Evolutionary conservation across 1,140 invertebrate genomes (phyloP).

Genomic region (Conus ventricosus): DNA sequence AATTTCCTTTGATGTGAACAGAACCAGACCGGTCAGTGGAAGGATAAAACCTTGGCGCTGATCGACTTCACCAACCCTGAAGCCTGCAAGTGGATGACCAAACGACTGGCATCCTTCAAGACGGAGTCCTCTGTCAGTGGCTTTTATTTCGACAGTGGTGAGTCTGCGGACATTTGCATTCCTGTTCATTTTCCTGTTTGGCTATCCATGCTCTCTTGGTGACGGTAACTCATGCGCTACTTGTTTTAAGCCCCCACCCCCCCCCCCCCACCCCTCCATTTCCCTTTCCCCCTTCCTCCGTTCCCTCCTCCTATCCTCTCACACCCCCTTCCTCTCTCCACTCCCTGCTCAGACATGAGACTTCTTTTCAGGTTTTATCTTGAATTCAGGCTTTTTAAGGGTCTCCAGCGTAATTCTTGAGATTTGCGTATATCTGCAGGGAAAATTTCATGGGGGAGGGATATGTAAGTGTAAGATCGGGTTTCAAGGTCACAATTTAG

Average conservation of each 20-base stretch:
- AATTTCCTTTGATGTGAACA: background rate
- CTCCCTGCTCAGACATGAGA: too few relatives aligned
- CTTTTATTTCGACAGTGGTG: conserved; percentile 56
- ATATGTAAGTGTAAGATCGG: too few relatives aligned
- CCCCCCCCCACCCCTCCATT: background rate
- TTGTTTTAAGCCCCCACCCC: background rate
- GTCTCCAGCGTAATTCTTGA: too few relatives aligned
- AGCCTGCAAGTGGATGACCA: conserved; percentile 80
- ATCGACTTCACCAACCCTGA: conserved; percentile 81
- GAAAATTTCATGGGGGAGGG: too few relatives aligned
- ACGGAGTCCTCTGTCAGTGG: conserved; percentile 43
- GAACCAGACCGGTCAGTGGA: background rate
- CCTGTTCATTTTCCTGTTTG: background rate
- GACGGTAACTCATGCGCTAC: background rate
- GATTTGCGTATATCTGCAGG: too few relatives aligned
- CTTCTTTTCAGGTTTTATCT: too few relatives aligned
- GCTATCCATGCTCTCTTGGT: background rate
- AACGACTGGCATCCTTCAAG: conserved; percentile 74
- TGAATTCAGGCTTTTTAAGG: too few relatives aligned
- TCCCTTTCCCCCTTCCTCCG: too few relatives aligned
- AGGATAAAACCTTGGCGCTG: conserved; percentile 21
- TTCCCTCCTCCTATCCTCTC: too few relatives aligned
- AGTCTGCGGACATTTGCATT: conserved; percentile 32
- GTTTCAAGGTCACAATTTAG: too few relatives aligned
- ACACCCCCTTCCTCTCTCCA: too few relatives aligned